Evolutionary conservation across 2,113 vertebrate genomes (phyloP), one percentile per base, ranked within the genome.

Genomic region (Kryptolebias marmoratus): DNA sequence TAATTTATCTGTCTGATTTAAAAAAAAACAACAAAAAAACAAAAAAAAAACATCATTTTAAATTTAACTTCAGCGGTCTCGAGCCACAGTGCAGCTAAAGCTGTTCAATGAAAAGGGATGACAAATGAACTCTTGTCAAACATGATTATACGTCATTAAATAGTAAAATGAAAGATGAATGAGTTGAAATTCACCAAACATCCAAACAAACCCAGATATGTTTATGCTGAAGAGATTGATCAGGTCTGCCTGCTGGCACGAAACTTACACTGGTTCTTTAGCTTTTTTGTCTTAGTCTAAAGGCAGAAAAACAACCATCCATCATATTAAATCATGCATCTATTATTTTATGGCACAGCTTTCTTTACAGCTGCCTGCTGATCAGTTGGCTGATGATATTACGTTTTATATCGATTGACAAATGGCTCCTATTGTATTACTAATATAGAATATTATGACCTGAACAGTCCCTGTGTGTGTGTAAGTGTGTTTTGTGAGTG

Each of bases 1-100:
- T 77, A 64, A 85, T 87, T 75, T 32, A 77, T 81, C 80, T 86
- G 61, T 39, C 31, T 55, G n/a, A n/a, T n/a, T n/a, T n/a, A n/a
- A 22, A 22, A 22, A 22, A 22, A 22, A 22, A 22, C n/a, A n/a
- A n/a, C n/a, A 22, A 22, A 22, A 22, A 22, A 22, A 22, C n/a
- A n/a, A 68, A 60, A 61, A 71, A 31, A 44, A 18, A 1, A 60
- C 44, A 45, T 0, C 15, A 62, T 69, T 59, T 70, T 16, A 60
- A 39, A 60, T 72, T 60, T 65, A 61, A 69, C 11, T 64, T 73
- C 64, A 52, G 32, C 49, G 54, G 55, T 72, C 75, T 53, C 42
- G 78, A 45, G 48, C 28, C 30, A 22, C 58, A 64, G 57, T 12
- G 28, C 27, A 77, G 73, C 68, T 71, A 31, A 67, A 39, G 28